phyloP scores from a whole-genome alignment of 2,113 vertebrate species.

The Zingel zingel region DNA sequence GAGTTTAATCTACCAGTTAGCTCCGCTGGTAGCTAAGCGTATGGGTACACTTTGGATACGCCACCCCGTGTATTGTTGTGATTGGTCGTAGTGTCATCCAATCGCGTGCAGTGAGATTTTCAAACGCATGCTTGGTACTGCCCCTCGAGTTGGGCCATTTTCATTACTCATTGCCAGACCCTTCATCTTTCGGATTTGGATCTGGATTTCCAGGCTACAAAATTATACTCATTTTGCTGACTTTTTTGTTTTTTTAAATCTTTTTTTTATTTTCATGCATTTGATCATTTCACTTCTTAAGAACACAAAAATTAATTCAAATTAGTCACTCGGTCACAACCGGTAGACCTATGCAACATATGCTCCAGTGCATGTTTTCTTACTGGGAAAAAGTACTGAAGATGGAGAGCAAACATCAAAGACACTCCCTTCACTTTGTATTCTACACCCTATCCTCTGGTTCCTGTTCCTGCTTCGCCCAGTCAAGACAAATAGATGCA shows the following conservation, averaged over 20 bases:
- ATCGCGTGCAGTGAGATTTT: too few relatives aligned
- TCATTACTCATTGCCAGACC: too few relatives aligned
- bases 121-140: too few relatives aligned
- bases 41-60: too few relatives aligned
- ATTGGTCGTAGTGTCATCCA: too few relatives aligned
- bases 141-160: too few relatives aligned
- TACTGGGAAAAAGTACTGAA: slow-evolving; percentile 39
- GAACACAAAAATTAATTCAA: not conserved
- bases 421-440: slow-evolving; percentile 43
- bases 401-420: slow-evolving; percentile 53
- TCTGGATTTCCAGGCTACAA: not conserved
- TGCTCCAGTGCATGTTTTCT: slow-evolving; percentile 21
- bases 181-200: too few relatives aligned
- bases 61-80: too few relatives aligned
- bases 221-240: not conserved
- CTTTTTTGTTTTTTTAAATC: not conserved
- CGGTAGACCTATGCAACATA: not conserved
- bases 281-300: not conserved
- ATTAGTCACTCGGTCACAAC: not conserved
- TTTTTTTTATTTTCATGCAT: not conserved
- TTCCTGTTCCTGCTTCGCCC: slow-evolving; percentile 65
- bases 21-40: too few relatives aligned
- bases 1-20: too few relatives aligned
- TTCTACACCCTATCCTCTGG: slow-evolving; percentile 56
- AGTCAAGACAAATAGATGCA: slow-evolving; percentile 59